Base-by-base conservation (phyloP, 2,797 vertebrate species). In the Pseudomugil gertrudae region DNA sequence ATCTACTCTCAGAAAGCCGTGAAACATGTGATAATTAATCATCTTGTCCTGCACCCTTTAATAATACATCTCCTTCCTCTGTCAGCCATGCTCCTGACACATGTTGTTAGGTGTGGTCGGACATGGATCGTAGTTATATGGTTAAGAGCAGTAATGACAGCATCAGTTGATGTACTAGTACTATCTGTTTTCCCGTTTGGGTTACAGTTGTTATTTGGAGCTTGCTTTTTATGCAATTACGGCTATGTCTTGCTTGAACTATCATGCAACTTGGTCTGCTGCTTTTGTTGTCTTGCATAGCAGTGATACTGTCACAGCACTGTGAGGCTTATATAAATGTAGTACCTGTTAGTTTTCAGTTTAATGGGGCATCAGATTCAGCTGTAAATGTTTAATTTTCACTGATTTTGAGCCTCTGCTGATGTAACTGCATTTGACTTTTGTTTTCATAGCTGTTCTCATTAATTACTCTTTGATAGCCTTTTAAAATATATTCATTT, bases 321-420 rank as follows among this genome's bases (percentile, higher is more conserved):
- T 24, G 23, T 76, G 72, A 66, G 72, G 68, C 74, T 63, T 77
- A 63, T 61, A 68, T 54, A 35, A 53, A 57, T 45, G 64, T 56
- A 60, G n/a, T 84, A 78, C 65, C 75, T 76, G 65, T 74, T 50
- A 1, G 52, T 9, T 61, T 55, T 35, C 3, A 40, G 69, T 79
- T 58, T 78, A 36, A 81, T 66, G 64, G 51, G 60, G 19, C 45
- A 55, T 0, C 1, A 43, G 24, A 63, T 60, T 64, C n/a, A 10
- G n/a, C 15, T 15, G 15, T 61, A 24, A 69, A 30, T 36, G 30
- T 72, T 9, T 13, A 32, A 73, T 29, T 29, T 3, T 29, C 29
- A 29, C 10, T 32, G 32, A 32, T 32, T 65, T 66, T 73, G 40
- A 64, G 35, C 50, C 2, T 5, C 6, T n/a, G 2, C 57, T 55